Base-by-base conservation (phyloP, 2,797 vertebrate species). In the Craterocephalus amniculus region DNA sequence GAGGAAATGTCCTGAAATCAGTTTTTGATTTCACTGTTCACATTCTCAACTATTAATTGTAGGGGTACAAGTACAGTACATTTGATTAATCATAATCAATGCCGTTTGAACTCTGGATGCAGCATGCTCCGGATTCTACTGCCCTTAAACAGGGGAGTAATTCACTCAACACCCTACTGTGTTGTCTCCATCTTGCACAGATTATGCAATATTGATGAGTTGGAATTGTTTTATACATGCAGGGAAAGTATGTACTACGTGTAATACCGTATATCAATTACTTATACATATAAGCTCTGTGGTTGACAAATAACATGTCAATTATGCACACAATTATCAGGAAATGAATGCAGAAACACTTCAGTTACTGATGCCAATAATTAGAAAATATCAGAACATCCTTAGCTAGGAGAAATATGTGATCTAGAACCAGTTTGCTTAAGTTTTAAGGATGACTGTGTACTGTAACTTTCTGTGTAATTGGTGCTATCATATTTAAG, bases 1-100 rank as follows among this genome's bases (percentile, higher is more conserved):
- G 87, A 92, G 89, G 88, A 91, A 93, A 93, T 94, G 89, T 89
- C 79, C 83, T 91, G 88, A 91, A 92, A 93, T 90, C 78, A 22
- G 4, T 55, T 70, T 70, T 35, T 34, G 86, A 93, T 92, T 92
- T 91, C 87, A 80, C 29, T 31, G 29, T 31, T 31, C 29, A 31
- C 29, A n/a, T 43, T 38, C 45, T 56, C 32, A 35, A 4, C 32
- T 56, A 66, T 70, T 71, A 29, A 1, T 51, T 22, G 7, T 27
- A 29, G 26, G 26, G 1, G 29, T 43, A 43, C 18, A 1, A 18
- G 2, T 16, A 43, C n/a, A n/a, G 16, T 40, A 16, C 38, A 40
- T 40, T 40, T 40, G 18, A 40, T 40, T 5, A 40, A 16, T 18
- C 14, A 18, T 1, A 40, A 45, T 45, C 40, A 45, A 20, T 18